phyloP scores from a whole-genome alignment of 92 coral and sea anemone species.

The Actinostola sp. region DNA sequence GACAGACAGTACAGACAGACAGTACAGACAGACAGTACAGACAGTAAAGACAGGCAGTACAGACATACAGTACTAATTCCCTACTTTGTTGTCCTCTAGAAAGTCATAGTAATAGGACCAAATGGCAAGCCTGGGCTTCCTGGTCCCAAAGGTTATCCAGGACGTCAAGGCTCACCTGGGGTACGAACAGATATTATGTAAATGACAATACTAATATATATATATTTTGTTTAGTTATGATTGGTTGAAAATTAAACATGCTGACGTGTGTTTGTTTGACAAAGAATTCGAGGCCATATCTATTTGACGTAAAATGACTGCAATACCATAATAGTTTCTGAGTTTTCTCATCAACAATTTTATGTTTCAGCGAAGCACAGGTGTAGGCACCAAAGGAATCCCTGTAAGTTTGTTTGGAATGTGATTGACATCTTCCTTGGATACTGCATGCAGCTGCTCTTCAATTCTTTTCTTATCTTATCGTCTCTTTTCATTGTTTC shows the following conservation, averaged over 20 bases:
- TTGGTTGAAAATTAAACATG: no score
- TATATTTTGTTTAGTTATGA: no score
- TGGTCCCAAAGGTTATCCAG: conserved; percentile 60
- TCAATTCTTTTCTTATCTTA: background rate
- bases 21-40: no score
- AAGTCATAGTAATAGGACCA: conserved; percentile 23
- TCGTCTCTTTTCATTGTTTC: background rate
- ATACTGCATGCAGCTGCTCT: background rate
- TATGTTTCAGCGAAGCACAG: conserved; percentile 3
- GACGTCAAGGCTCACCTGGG: conserved; percentile 35
- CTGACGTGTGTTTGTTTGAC: no score
- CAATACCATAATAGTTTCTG: no score
- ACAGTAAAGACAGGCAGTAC: no score
- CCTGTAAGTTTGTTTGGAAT: conserved; percentile 5
- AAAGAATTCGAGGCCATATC: no score
- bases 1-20: no score
- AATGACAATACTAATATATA: background rate
- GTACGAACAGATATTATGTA: conserved; percentile 18
- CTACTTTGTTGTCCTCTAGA: background rate
- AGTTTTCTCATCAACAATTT: no score
- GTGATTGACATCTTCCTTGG: background rate
- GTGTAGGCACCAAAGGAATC: conserved; percentile 11
- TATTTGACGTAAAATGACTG: no score
- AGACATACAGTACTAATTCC: no score
- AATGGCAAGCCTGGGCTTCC: conserved; percentile 52